Evolutionary conservation across 1,140 invertebrate species (phyloP).

Genomic region (Saccostrea cuccullata): DNA sequence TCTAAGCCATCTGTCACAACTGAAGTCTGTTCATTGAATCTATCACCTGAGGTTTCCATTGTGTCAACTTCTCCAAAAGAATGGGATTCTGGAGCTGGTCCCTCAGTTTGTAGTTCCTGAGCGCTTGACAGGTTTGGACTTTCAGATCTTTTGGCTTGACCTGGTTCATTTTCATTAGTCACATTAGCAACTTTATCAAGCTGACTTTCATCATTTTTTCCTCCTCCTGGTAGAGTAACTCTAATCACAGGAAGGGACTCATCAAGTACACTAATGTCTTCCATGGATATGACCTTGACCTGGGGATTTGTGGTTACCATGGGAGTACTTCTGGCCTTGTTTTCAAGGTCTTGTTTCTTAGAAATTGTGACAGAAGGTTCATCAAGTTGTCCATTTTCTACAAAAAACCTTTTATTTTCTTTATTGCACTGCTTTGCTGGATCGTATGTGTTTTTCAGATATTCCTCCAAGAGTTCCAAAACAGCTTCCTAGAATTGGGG

Average conservation of each 20-base stretch:
- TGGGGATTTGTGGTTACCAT: neutral
- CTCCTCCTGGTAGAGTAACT: neutral
- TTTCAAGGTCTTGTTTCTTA: neutral
- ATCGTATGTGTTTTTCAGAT: neutral
- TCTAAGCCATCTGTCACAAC: neutral
- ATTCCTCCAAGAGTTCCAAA: neutral
- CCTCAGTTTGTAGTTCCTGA: neutral
- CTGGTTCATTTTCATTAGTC: neutral
- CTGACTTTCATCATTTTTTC: neutral
- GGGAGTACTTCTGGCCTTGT: neutral
- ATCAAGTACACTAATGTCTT: neutral
- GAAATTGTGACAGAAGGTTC: neutral
- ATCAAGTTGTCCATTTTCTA: neutral
- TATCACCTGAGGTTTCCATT: neutral
- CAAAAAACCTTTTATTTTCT: neutral
- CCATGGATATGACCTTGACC: conserved; percentile 1
- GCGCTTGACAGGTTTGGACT: neutral
- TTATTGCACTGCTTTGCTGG: neutral
- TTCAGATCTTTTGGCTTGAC: neutral
- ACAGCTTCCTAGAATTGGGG: neutral
- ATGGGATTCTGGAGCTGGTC: neutral
- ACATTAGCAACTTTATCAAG: neutral
- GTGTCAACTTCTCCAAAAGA: neutral
- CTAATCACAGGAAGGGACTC: neutral
- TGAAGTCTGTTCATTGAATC: neutral